Conservation (phyloP, 35 echinoderm and acorn worm species). For the Strongylocentrotus purpuratus region DNA sequence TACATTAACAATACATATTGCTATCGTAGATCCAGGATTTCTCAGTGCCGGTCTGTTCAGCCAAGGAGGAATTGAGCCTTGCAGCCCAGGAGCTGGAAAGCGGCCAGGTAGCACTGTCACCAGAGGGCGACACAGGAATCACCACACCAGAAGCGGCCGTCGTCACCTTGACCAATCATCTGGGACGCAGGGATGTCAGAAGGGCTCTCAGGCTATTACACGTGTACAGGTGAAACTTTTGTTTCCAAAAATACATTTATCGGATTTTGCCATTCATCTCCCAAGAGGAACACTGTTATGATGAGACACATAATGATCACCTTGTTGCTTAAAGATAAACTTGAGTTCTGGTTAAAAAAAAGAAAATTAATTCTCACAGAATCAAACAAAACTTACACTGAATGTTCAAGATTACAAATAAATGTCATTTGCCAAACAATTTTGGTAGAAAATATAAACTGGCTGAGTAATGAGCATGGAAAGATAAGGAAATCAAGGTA, state of each 20-base stretch:
- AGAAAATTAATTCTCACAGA: too few relatives aligned
- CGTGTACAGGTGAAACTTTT: constrained; percentile 79
- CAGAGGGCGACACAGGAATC: constrained; percentile 74
- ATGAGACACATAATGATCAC: too few relatives aligned
- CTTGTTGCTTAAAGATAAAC: too few relatives aligned
- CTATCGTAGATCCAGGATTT: constrained; percentile 50
- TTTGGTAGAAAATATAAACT: too few relatives aligned
- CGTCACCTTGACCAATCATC: constrained; percentile 53
- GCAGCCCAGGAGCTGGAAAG: constrained; percentile 77
- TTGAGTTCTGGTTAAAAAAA: too few relatives aligned
- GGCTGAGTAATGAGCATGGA: too few relatives aligned
- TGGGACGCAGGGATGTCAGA: constrained; percentile 68
- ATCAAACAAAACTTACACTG: too few relatives aligned
- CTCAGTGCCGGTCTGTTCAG: constrained; percentile 71
- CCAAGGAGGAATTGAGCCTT: constrained; percentile 80
- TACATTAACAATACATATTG: not conserved
- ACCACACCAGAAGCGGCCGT: constrained; percentile 70
- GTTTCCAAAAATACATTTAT: not conserved
- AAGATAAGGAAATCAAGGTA: too few relatives aligned
- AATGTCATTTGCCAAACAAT: too few relatives aligned
- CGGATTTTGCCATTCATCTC: too few relatives aligned
- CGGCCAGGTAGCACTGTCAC: constrained; percentile 74
- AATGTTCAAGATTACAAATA: too few relatives aligned
- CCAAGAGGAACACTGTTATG: too few relatives aligned
- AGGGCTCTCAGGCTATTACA: constrained; percentile 72